A percentile compares a stretch with the other conserved stretches of the same genome.
These are phyloP conservation scores for Mimas tiliae DNA, from an alignment of 2,888 invertebrate species.

Conservation along the genomic window DNA sequence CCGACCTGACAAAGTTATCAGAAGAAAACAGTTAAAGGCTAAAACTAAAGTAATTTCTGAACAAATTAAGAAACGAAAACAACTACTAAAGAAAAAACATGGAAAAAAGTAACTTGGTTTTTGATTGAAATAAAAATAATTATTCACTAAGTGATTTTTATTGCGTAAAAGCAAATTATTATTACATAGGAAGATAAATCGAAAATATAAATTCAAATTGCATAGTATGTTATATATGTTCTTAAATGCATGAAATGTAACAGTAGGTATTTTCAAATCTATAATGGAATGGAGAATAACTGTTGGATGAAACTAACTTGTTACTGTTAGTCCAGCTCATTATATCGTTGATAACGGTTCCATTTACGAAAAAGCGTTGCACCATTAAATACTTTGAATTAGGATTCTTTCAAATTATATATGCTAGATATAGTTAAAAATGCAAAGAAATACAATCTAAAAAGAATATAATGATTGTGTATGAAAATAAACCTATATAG, in stretches of 20 bases:
- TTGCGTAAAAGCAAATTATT: not conserved
- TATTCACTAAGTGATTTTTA: conserved; percentile 27
- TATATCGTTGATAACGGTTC: too few relatives aligned
- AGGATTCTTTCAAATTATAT: too few relatives aligned
- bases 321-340: too few relatives aligned
- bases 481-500: too few relatives aligned
- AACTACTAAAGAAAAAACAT: conserved; percentile 69
- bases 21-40: conserved; percentile 77
- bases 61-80: conserved; percentile 77
- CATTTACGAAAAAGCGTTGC: too few relatives aligned
- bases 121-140: conserved; percentile 45
- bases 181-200: not conserved
- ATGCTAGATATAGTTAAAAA: too few relatives aligned
- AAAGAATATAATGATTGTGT: too few relatives aligned
- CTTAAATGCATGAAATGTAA: too few relatives aligned
- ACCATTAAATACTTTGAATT: too few relatives aligned
- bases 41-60: conserved; percentile 77
- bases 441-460: too few relatives aligned
- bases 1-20: conserved; percentile 74
- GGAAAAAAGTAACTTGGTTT: conserved; percentile 49
- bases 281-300: not conserved
- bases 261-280: not conserved
- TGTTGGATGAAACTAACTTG: too few relatives aligned
- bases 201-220: not conserved
- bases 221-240: too few relatives aligned